Evolutionary conservation across 2,113 vertebrate species (phyloP).

Genomic region (Heliornis fulica): DNA sequence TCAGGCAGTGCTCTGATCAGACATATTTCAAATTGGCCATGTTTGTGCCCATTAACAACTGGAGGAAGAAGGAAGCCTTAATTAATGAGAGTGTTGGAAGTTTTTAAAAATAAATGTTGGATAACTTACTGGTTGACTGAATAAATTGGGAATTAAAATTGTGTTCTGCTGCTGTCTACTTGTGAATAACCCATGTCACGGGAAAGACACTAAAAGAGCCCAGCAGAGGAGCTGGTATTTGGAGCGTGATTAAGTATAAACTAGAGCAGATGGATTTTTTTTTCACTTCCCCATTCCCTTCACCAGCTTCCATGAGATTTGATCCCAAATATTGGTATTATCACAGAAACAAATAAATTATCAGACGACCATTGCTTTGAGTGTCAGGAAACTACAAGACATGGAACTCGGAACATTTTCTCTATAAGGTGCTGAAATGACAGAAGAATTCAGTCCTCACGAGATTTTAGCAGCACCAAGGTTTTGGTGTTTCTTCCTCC

Average conservation of each 20-base stretch:
- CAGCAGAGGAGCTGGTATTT: background rate
- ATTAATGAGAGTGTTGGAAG: background rate
- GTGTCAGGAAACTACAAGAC: background rate
- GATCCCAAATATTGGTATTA: background rate
- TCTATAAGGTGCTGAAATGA: background rate
- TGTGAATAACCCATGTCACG: background rate
- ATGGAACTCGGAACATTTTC: background rate
- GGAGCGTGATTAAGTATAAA: background rate
- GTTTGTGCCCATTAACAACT: slow-evolving; percentile 20
- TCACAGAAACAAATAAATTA: background rate
- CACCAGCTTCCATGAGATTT: background rate
- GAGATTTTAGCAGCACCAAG: background rate
- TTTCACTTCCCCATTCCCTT: background rate
- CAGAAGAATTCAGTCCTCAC: background rate
- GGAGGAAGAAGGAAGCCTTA: background rate
- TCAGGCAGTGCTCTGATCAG: background rate
- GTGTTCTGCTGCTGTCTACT: background rate
- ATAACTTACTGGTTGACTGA: background rate
- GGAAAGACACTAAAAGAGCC: background rate
- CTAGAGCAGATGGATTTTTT: background rate
- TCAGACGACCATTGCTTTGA: background rate
- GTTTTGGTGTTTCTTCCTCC: background rate
- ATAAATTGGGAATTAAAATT: slow-evolving; percentile 7
- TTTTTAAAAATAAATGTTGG: background rate
- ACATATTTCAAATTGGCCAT: background rate